Base-by-base conservation (phyloP, 2,888 invertebrate genomes). In the Apamea sordens region DNA sequence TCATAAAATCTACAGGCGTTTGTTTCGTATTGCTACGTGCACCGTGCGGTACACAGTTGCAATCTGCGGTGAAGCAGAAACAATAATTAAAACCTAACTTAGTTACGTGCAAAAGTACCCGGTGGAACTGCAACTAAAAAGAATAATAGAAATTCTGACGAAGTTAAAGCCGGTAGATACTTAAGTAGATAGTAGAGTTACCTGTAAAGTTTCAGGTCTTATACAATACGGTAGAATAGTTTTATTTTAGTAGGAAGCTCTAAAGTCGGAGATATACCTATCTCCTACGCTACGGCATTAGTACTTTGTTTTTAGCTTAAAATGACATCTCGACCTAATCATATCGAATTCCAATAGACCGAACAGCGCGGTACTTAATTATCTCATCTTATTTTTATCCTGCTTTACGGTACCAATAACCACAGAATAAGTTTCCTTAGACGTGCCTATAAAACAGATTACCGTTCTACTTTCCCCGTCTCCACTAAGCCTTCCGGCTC, bases 1-100 rank as follows among this genome's bases (percentile, higher is more conserved):
- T 89, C 87, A 87, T 82, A 84, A 89, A 89, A 90, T 84, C 79
- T 87, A 74, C 83, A 91, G 92, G 92, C 92, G 86, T 83, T 87
- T 73, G 61, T 83, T 83, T 77, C 68, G 61, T 83, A 86, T 86
- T 86, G 81, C 80, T 73, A 73, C 70, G 56, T 68, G 75, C 36
- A 10, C 69, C n/a, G 53, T 53, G 24, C 63, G 18, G 44, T 75
- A 75, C 81, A 75, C 47, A 75, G 87, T 84, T 84, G 85, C 87
- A 84, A 72, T 76, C 64, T 84, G 72, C 64, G 44, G 32, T 44
- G 56, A 28, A 80, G 67, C 76, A 82, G 74, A 79, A 79, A 76
- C 75, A 83, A 81, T 84, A 83, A 81, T 84, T 85, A 67, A 65
- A 80, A 80, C 70, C 44, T 68, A 68, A 77, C 72, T 77, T 64